Conservation (phyloP, 2,113 vertebrate genomes). For the Marmota monax region DNA sequence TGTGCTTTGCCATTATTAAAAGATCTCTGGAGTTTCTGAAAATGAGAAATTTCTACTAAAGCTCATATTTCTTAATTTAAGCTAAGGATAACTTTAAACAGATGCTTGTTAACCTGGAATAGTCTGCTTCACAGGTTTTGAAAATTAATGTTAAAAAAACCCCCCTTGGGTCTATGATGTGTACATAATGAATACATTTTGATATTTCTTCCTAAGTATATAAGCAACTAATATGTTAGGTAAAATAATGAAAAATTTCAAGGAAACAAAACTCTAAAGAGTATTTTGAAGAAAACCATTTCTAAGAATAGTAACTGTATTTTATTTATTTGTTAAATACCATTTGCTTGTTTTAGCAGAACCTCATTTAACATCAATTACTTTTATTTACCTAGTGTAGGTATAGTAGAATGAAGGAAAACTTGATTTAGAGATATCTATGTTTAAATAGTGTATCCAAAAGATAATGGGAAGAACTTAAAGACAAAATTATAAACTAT, state of each 20-base stretch:
- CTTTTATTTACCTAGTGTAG: not conserved
- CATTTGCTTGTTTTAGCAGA: not conserved
- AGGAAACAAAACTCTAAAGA: not conserved
- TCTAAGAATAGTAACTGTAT: not conserved
- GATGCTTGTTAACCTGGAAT: not conserved
- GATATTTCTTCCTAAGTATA: not conserved
- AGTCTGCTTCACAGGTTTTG: not conserved
- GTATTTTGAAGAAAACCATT: not conserved
- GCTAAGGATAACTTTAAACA: slow-evolving; percentile 29
- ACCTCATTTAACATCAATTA: not conserved
- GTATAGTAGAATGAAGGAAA: not conserved
- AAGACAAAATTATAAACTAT: not conserved
- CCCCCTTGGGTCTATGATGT: not conserved
- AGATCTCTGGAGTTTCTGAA: not conserved
- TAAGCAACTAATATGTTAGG: not conserved
- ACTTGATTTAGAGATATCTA: not conserved
- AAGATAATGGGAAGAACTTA: not conserved
- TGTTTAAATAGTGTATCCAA: not conserved
- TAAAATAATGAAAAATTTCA: not conserved
- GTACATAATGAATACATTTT: not conserved
- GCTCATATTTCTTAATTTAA: slow-evolving; percentile 20
- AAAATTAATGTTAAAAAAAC: slow-evolving; percentile 3
- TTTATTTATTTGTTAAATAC: not conserved
- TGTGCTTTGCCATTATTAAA: not conserved
- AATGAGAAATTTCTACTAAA: slow-evolving; percentile 11